phyloP scores from a whole-genome alignment of 2,888 invertebrate genomes.

The Pseudococcus viburni region DNA sequence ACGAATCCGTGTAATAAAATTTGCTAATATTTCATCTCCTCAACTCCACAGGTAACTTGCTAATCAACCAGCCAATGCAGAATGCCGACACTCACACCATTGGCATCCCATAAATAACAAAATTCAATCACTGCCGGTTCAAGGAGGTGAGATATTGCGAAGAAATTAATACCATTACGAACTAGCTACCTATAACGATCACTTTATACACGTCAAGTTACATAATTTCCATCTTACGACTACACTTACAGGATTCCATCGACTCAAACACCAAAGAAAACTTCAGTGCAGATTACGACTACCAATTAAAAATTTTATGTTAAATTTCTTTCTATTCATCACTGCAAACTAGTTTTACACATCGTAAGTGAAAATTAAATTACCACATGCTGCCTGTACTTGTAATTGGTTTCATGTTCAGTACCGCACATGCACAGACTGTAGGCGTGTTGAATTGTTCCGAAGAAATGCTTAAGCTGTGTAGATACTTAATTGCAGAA shows the following conservation, averaged over 20 bases:
- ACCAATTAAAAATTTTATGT: constrained; percentile 38
- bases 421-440: not conserved
- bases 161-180: constrained; percentile 20
- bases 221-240: not conserved
- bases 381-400: not conserved
- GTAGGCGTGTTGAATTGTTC: constrained; percentile 47
- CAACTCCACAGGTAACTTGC: not conserved
- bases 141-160: constrained; percentile 15
- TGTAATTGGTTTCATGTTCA: constrained; percentile 20
- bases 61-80: not conserved
- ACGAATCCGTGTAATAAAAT: not conserved
- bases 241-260: not conserved
- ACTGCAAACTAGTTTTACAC: constrained; percentile 32
- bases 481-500: constrained; percentile 8
- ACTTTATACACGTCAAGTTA: not conserved
- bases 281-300: not conserved
- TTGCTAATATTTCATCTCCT: not conserved
- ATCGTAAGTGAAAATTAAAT: constrained; percentile 21
- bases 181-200: not conserved
- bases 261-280: not conserved
- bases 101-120: not conserved
- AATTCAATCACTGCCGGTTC: constrained; percentile 30
- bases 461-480: not conserved
- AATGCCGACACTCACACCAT: not conserved
- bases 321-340: constrained; percentile 1